phyloP scores from a whole-genome alignment of 2,888 invertebrate species.

The Lithodes maja region DNA sequence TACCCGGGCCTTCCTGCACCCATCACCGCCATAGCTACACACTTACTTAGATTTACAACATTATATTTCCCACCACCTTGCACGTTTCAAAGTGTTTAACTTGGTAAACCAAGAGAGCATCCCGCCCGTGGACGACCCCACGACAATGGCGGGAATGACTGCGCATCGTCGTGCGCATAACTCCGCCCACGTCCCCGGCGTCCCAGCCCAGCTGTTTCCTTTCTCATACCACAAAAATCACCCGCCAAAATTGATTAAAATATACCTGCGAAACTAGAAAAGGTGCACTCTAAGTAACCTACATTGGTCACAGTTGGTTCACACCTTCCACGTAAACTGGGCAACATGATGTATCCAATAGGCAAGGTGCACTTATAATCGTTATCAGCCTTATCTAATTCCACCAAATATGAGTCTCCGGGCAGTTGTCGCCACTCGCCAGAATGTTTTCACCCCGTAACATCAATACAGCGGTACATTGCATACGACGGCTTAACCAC shows the following conservation, averaged over 20 bases:
- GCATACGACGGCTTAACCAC: too few relatives aligned
- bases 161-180: conserved; percentile 28
- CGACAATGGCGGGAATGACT: conserved; percentile 56
- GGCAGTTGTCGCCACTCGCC: too few relatives aligned
- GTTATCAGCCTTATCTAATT: too few relatives aligned
- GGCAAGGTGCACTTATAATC: too few relatives aligned
- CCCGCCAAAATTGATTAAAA: neutral
- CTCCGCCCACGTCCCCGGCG: conserved; percentile 18
- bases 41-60: conserved; percentile 5
- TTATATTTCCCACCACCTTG: neutral
- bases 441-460: too few relatives aligned
- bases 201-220: conserved; percentile 6
- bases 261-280: too few relatives aligned
- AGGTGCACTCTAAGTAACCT: too few relatives aligned
- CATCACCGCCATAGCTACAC: neutral
- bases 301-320: too few relatives aligned
- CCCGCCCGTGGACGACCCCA: conserved; percentile 38
- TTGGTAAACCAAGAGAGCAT: conserved; percentile 34
- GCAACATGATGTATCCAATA: too few relatives aligned
- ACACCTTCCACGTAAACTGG: too few relatives aligned
- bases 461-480: too few relatives aligned
- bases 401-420: too few relatives aligned
- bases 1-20: neutral
- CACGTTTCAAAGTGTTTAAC: neutral
- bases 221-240: neutral